phyloP scores from a whole-genome alignment of 2,888 invertebrate genomes.

The Dione juno region DNA sequence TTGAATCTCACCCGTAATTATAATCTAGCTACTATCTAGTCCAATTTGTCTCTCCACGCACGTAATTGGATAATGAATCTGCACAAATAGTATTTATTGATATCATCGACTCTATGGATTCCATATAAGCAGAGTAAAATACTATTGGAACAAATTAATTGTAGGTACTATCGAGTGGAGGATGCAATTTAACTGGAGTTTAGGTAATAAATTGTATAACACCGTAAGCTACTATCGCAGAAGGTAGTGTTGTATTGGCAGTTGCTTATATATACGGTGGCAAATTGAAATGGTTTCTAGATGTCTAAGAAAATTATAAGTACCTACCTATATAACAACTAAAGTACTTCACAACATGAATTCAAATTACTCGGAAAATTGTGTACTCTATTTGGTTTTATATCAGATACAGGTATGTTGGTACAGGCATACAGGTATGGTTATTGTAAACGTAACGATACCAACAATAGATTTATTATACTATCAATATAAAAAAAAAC shows the following conservation, averaged over 20 bases:
- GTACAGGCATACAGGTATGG: not conserved
- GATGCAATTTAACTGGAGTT: slow-evolving; percentile 45
- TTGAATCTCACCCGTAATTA: slow-evolving; percentile 40
- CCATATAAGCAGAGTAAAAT: slow-evolving; percentile 39
- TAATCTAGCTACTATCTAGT: slow-evolving; percentile 28
- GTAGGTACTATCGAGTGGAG: slow-evolving; percentile 43
- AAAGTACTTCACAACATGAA: not conserved
- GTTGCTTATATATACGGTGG: slow-evolving; percentile 24
- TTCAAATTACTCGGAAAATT: not conserved
- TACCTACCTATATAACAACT: not conserved
- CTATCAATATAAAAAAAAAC: too few species aligned
- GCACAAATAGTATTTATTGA: slow-evolving; percentile 35
- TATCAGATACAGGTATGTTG: not conserved
- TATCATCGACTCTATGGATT: slow-evolving; percentile 39
- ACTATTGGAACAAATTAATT: slow-evolving; percentile 43
- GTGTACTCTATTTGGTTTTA: not conserved
- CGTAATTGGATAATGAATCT: slow-evolving; percentile 35
- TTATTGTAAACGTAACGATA: not conserved
- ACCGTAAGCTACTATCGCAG: slow-evolving; percentile 41
- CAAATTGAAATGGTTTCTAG: slow-evolving; percentile 24
- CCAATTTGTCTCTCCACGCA: slow-evolving; percentile 28
- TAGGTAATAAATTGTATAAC: slow-evolving; percentile 44
- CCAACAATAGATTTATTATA: not conserved
- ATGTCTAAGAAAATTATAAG: slow-evolving; percentile 10
- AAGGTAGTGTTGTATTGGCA: slow-evolving; percentile 31